A percentile compares a stretch with the other conserved stretches of the same genome.
These are phyloP conservation scores for Coracopsis vasa DNA, from an alignment of 2,113 vertebrate genomes.

Conservation along the genomic window DNA sequence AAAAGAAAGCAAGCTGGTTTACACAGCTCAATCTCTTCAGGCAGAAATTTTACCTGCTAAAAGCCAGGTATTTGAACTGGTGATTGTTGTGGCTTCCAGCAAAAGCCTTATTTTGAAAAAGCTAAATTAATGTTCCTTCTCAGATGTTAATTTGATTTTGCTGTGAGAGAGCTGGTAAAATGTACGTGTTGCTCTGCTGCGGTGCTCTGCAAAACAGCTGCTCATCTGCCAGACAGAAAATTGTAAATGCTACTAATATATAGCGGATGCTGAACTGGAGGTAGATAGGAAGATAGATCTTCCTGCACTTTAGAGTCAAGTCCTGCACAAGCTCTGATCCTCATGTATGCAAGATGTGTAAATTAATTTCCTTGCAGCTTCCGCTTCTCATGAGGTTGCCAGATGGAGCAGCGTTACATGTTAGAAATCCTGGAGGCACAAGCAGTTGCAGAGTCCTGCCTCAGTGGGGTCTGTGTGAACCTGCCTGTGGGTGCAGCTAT, in stretches of 20 bases:
- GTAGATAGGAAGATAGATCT: neutral
- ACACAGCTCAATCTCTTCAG: neutral
- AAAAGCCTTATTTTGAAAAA: conserved; percentile 34
- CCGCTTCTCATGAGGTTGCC: neutral
- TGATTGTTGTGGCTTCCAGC: conserved; percentile 5
- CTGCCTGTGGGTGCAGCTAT: neutral
- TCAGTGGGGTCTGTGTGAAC: fast-evolving
- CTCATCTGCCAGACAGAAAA: neutral
- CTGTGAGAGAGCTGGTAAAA: neutral
- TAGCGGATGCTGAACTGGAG: neutral
- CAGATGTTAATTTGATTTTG: conserved; percentile 35
- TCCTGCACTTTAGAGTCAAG: neutral
- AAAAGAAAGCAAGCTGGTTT: neutral
- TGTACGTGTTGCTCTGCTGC: neutral
- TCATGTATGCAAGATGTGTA: neutral
- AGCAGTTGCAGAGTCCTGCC: neutral
- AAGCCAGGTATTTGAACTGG: neutral
- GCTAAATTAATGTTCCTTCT: conserved; percentile 23
- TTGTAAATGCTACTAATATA: neutral
- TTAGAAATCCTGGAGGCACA: neutral
- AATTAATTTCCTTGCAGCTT: neutral
- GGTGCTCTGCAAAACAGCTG: neutral
- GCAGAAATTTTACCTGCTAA: neutral
- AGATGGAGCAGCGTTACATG: fast-evolving
- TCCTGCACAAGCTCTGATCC: neutral